Conservation (phyloP, 2,888 invertebrate species). For the Tubulanus polymorphus region DNA sequence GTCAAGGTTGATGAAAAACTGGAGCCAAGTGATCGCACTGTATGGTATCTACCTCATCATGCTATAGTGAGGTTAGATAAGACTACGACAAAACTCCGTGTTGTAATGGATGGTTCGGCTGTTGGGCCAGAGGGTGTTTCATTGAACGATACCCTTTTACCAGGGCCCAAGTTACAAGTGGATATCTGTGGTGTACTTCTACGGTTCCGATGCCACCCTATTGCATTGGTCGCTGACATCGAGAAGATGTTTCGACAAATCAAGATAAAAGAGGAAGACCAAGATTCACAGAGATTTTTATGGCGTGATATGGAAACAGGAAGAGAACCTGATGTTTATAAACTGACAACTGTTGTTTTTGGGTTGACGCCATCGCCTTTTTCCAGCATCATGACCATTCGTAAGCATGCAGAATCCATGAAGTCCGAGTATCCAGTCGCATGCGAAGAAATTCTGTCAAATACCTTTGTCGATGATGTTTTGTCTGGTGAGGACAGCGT, state of each 20-base stretch:
- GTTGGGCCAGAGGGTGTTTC: neutral
- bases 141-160: neutral
- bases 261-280: slow-evolving; percentile 5
- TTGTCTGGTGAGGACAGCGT: neutral
- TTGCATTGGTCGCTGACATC: slow-evolving; percentile 10
- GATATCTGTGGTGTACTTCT: neutral
- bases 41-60: slow-evolving; percentile 6
- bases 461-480: neutral
- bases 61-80: slow-evolving; percentile 5
- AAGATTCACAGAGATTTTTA: slow-evolving; percentile 10
- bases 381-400: neutral
- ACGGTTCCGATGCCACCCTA: slow-evolving; percentile 3
- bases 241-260: slow-evolving; percentile 12
- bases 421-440: neutral
- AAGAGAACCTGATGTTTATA: slow-evolving; percentile 6
- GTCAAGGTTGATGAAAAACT: neutral
- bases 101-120: neutral
- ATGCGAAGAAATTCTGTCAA: neutral
- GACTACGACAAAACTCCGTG: neutral
- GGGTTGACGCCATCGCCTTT: slow-evolving; percentile 7
- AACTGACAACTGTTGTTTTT: slow-evolving; percentile 10
- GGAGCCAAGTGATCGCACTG: neutral
- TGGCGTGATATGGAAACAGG: slow-evolving; percentile 11
- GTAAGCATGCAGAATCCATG: neutral
- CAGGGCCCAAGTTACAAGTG: neutral